Evolutionary conservation across 1,140 invertebrate species (phyloP), one percentile per base, ranked within the genome.

Genomic region (Tetranychus urticae): DNA sequence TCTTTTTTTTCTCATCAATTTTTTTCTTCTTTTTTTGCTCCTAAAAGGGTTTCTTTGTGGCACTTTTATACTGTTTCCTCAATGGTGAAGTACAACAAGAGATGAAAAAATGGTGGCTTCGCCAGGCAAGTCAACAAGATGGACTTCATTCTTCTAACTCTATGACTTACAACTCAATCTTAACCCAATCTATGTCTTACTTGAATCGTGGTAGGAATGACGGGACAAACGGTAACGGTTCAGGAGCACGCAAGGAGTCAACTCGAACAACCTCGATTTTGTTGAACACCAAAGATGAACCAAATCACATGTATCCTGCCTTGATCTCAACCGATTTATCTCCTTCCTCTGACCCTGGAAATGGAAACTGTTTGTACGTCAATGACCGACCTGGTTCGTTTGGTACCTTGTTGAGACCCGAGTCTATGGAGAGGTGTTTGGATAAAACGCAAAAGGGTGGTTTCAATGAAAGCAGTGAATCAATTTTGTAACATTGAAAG

Each of bases 51-150:
- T 81, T 80, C 65, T 80, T 82, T 66, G 81, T 83, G 13, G 78
- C 81, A 0, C 72, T 82, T 37, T 70, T 83, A 35, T 83, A 82
- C 67, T 83, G 81, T 69, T 81, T 83, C 60, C 69, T 81, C 58
- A 83, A 83, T 68, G 79, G 75, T 0, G 79, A 82, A 69, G 81
- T 82, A 0, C 72, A 78, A 48, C 64, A 72, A 3, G 79, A 80
- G 66, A 66, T 80, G 13, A 59, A 63, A 10, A 73, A 71, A 50
- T 56, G 66, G 60, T 65, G 64, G 59, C 48, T 61, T n/a, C 50
- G 35, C 31, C 34, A 35, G 6, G 23, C 8, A 46, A 36, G n/a
- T 12, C 36, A 23, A 58, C 31, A 14, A 36, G 23, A 56, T 42
- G 48, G 48, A n/a, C 35, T 34, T 23, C 33, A 39, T 1, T 42